Percentiles rank a stretch among this genome's conserved stretches.
phyloP scores from a whole-genome alignment of 2,797 vertebrate species.

The Diceros bicornis region DNA sequence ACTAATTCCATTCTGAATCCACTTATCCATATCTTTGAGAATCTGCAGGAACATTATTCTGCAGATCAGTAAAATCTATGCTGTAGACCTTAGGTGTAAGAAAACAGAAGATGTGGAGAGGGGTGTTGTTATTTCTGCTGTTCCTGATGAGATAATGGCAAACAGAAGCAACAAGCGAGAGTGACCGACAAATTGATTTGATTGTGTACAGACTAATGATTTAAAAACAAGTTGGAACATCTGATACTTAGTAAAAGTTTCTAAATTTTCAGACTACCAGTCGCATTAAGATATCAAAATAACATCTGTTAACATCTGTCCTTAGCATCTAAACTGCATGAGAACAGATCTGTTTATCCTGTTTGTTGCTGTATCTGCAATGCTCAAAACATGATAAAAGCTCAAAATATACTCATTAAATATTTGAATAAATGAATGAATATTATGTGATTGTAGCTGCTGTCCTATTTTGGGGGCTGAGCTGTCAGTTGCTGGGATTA shows the following conservation, averaged over 20 bases:
- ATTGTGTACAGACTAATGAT: background rate
- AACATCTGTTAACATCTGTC: background rate
- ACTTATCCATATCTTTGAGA: background rate
- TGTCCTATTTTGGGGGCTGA: background rate
- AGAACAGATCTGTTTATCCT: background rate
- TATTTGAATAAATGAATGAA: background rate
- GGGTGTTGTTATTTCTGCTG: background rate
- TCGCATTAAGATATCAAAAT: background rate
- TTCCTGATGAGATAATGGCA: background rate
- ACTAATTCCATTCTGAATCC: background rate
- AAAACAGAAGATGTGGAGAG: background rate
- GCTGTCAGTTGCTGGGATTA: background rate
- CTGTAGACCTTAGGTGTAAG: background rate
- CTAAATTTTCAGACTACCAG: background rate
- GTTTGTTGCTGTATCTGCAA: background rate
- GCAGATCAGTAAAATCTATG: background rate
- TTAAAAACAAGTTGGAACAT: background rate
- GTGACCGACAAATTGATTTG: background rate
- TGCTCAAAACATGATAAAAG: background rate
- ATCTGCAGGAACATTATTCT: background rate
- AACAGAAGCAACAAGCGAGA: background rate
- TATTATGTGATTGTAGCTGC: background rate
- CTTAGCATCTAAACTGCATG: background rate
- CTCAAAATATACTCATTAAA: background rate
- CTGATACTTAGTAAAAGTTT: background rate